These are phyloP conservation scores for Silurus glanis DNA, from an alignment of 2,113 vertebrate genomes.

Conservation along the genomic window DNA sequence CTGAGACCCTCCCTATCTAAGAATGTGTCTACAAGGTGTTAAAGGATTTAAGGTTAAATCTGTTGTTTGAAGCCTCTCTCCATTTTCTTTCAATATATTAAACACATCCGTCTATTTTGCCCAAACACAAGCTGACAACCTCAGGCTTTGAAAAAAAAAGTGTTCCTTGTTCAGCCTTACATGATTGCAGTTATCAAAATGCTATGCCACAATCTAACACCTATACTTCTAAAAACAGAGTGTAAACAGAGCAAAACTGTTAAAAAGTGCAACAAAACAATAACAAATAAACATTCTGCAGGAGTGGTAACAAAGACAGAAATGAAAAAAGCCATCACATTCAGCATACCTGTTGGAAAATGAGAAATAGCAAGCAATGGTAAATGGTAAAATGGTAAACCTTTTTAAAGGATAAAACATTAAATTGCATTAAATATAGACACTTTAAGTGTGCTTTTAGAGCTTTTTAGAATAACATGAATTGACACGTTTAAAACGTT, in stretches of 20 bases:
- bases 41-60: conserved; percentile 48
- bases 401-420: not conserved
- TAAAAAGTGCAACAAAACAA: conserved; percentile 40
- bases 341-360: not conserved
- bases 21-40: conserved; percentile 51
- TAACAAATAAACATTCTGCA: conserved; percentile 20
- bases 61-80: conserved; percentile 41
- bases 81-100: conserved; percentile 47
- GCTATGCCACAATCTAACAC: conserved; percentile 45
- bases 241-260: conserved; percentile 32
- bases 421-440: not conserved
- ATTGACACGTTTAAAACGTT: too few species aligned
- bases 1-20: conserved; percentile 35
- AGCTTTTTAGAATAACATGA: not conserved
- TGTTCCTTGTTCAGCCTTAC: conserved; percentile 48
- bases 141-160: conserved; percentile 37
- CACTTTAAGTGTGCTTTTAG: not conserved
- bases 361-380: not conserved
- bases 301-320: not conserved
- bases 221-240: conserved; percentile 47
- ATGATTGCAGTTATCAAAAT: conserved; percentile 47
- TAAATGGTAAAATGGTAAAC: not conserved
- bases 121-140: conserved; percentile 48
- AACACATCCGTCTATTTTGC: conserved; percentile 47
- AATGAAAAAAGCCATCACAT: not conserved